These are phyloP conservation scores for Acronicta leporina DNA, from an alignment of 2,888 invertebrate genomes.

Conservation along the genomic window DNA sequence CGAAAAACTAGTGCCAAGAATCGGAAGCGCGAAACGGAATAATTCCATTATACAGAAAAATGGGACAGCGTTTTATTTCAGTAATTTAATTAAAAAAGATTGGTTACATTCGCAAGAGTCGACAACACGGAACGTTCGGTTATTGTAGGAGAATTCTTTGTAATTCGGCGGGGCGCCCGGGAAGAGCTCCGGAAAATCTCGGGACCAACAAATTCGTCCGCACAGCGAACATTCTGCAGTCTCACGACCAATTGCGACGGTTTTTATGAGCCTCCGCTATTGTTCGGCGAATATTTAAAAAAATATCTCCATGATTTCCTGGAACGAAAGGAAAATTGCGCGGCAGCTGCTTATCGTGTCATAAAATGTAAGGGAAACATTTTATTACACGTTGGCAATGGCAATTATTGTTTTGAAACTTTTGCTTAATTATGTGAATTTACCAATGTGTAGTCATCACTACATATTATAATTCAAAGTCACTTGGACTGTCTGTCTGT, in stretches of 20 bases:
- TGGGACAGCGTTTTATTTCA: conserved; percentile 52
- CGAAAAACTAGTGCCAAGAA: conserved; percentile 24
- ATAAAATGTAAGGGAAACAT: conserved; percentile 27
- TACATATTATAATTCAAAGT: too few species aligned
- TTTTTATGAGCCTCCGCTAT: conserved; percentile 67
- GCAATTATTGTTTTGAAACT: conserved; percentile 6
- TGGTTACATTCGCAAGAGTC: conserved; percentile 65
- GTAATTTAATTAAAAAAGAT: conserved; percentile 76
- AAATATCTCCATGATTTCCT: conserved; percentile 55
- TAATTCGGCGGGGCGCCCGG: conserved; percentile 57
- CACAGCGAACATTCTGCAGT: conserved; percentile 62
- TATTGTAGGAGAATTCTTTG: conserved; percentile 69
- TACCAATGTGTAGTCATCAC: too few species aligned
- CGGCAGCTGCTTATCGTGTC: conserved; percentile 36
- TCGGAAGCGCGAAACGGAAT: conserved; percentile 52
- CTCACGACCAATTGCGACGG: conserved; percentile 69
- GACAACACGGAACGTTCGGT: conserved; percentile 66
- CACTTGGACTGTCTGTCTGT: too few species aligned
- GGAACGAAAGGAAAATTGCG: conserved; percentile 44
- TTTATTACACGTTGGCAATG: too few species aligned
- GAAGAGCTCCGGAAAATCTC: conserved; percentile 64
- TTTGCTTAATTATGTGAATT: neutral
- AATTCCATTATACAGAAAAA: conserved; percentile 50
- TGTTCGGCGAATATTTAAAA: conserved; percentile 63
- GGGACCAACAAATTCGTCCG: conserved; percentile 64